These are phyloP conservation scores for Drosophila triauraria DNA, from an alignment of 1,140 invertebrate genomes.

Conservation along the genomic window DNA sequence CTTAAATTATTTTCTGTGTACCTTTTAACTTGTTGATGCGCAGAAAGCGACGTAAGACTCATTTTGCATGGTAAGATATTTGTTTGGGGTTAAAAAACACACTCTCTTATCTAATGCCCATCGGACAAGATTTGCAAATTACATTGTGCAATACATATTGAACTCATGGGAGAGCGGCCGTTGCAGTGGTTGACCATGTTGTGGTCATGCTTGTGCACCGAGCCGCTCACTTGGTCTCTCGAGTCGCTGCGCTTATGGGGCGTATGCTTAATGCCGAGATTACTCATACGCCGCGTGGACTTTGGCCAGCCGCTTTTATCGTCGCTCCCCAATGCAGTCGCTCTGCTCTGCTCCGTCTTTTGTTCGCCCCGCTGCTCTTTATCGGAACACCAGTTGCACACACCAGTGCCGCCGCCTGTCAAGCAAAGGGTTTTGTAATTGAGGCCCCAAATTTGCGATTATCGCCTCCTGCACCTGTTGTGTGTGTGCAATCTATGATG, in stretches of 20 bases:
- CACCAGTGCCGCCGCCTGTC: constrained; percentile 6
- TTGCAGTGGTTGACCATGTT: constrained; percentile 26
- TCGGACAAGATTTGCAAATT: constrained; percentile 35
- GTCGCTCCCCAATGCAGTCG: constrained; percentile 21
- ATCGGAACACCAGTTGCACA: constrained; percentile 45
- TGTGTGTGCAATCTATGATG: constrained; percentile 24
- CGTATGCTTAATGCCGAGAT: constrained; percentile 52
- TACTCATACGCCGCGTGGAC: constrained; percentile 71
- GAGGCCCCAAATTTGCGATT: constrained; percentile 9
- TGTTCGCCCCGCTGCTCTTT: constrained; percentile 23
- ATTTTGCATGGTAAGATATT: not conserved
- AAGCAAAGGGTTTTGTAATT: constrained; percentile 43
- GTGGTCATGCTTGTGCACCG: constrained; percentile 40
- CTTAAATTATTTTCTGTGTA: not conserved
- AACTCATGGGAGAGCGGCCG: not conserved
- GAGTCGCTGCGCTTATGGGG: constrained; percentile 25
- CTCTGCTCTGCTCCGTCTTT: not conserved
- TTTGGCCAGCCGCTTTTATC: constrained; percentile 53
- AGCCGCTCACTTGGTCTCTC: constrained; percentile 6
- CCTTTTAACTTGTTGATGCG: constrained; percentile 8
- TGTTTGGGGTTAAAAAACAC: not conserved
- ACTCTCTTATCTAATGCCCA: constrained; percentile 41
- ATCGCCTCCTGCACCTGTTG: constrained; percentile 9
- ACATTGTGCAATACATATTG: constrained; percentile 18
- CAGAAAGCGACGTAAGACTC: constrained; percentile 3